A percentile compares a stretch with the other conserved stretches of the same genome.
These are phyloP conservation scores for Melanchra persicariae DNA, from an alignment of 2,888 invertebrate genomes.

Conservation along the genomic window DNA sequence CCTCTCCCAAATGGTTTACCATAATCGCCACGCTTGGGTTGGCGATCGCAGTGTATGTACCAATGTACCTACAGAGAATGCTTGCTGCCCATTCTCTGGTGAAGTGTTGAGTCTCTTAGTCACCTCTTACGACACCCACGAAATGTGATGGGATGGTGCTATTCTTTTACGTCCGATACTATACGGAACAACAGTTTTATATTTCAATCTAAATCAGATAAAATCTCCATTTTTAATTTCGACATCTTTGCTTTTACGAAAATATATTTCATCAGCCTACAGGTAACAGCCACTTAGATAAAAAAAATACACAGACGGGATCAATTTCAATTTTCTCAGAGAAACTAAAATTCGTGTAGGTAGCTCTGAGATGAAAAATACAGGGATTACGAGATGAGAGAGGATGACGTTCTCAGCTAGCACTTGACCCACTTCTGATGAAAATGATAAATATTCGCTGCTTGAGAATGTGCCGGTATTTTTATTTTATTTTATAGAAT, in stretches of 20 bases:
- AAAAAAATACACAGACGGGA: constrained; percentile 2
- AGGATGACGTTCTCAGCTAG: constrained; percentile 36
- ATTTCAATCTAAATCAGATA: neutral
- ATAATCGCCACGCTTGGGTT: too few species aligned
- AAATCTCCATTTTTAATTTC: neutral
- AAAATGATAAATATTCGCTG: constrained; percentile 55
- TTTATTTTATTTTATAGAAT: constrained; percentile 45
- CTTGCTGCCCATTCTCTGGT: too few species aligned
- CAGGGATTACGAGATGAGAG: constrained; percentile 46
- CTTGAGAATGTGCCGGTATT: constrained; percentile 41
- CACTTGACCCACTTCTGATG: constrained; percentile 61
- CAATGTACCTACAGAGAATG: too few species aligned
- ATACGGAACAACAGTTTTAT: neutral
- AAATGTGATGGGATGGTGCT: too few species aligned
- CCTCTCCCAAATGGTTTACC: too few species aligned
- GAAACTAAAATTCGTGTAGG: constrained; percentile 31
- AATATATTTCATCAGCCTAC: neutral
- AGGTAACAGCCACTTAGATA: neutral
- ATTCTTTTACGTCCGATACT: too few species aligned
- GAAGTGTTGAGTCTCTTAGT: too few species aligned
- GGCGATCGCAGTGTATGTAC: too few species aligned
- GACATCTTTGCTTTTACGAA: neutral
- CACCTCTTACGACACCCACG: too few species aligned
- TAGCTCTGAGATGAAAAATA: constrained; percentile 52
- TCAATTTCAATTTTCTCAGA: constrained; percentile 30